Conservation (phyloP, 1,140 invertebrate species). For the Drosophila insularis region DNA sequence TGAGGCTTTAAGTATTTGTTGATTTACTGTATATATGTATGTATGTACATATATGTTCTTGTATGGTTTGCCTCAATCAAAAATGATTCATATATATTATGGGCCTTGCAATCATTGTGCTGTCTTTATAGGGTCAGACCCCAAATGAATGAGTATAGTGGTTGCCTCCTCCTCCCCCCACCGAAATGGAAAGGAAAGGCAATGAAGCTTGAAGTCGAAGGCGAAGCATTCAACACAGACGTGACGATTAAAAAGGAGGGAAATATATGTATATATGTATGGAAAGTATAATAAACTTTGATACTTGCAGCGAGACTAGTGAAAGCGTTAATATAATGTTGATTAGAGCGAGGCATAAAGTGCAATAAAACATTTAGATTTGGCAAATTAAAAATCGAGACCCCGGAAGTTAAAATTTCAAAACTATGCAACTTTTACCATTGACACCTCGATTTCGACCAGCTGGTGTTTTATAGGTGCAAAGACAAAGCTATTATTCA, state of each 20-base stretch:
- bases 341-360: neutral
- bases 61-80: constrained; percentile 15
- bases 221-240: neutral
- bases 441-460: too few relatives aligned
- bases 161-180: too few relatives aligned
- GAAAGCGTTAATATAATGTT: constrained; percentile 3
- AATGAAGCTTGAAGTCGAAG: constrained; percentile 13
- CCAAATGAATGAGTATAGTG: constrained; percentile 21
- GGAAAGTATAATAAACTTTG: constrained; percentile 2
- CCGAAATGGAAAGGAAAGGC: constrained; percentile 25
- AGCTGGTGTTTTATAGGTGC: too few relatives aligned
- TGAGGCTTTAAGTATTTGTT: neutral
- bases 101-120: constrained; percentile 13
- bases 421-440: neutral
- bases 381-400: neutral
- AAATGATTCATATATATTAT: constrained; percentile 2
- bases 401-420: neutral
- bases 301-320: neutral
- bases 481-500: too few relatives aligned
- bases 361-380: neutral
- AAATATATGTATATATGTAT: neutral
- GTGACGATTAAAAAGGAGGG: constrained; percentile 2
- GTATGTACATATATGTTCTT: neutral
- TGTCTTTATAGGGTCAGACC: constrained; percentile 46
- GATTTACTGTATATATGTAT: neutral